Base-by-base conservation (phyloP, 2,797 vertebrate genomes). In the Siniperca undulata region DNA sequence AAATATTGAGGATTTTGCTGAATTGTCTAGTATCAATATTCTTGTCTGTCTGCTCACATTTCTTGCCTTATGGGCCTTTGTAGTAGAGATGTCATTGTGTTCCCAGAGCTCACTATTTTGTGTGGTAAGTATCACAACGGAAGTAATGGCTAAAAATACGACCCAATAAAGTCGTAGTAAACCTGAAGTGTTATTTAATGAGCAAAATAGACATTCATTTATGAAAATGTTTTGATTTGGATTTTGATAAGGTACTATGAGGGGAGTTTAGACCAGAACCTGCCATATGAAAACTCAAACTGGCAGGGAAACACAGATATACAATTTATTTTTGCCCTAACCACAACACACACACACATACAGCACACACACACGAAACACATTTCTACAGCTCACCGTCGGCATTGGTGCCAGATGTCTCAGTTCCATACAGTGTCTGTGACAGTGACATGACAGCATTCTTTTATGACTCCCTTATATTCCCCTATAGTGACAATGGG, bases 401-500 rank as follows among this genome's bases (percentile, higher is more conserved):
- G 13, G 53, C 75, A 73, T 7, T 44, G 72, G 36, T 52, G 70
- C 67, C 3, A 82, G 86, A 90, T 70, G 16, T 64, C 77, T 85
- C 40, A 11, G 55, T 70, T 89, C 73, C 76, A 83, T 81, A 90
- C 78, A 86, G 80, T 88, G 82, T 88, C 79, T 86, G 77, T 88
- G 93, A 92, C 90, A 92, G 85, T 91, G 86, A 93, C 91, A 94
- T 91, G 91, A 92, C 89, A 91, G 84, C 80, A 34, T 67, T 90
- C 85, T 91, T 93, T 92, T 90, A 92, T 91, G 83, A 82, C 74
- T 85, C 69, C 84, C 87, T 91, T 83, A 83, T 86, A 88, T 86
- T 83, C 83, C 73, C 84, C 81, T 65, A 50, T 85, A 86, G 83
- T 93, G 92, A 93, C 92, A 94, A 84, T 74, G 19, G 44, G 71